phyloP scores from a whole-genome alignment of 1,140 invertebrate species.

The Zaprionus tsacasi region DNA sequence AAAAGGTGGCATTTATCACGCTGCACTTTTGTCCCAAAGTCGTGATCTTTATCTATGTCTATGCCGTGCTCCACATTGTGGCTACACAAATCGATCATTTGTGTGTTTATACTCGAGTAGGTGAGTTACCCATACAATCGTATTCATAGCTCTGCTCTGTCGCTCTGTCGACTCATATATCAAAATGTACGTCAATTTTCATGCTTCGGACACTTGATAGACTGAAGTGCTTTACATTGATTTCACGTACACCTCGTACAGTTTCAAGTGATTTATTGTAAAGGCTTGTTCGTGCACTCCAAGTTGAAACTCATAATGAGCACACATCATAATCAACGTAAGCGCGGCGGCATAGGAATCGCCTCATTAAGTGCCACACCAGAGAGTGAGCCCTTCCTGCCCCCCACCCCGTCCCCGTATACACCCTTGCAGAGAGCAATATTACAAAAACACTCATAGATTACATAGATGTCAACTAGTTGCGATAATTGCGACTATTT shows the following conservation, averaged over 20 bases:
- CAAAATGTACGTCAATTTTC: constrained; percentile 83
- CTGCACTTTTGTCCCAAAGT: constrained; percentile 25
- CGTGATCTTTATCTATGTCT: constrained; percentile 53
- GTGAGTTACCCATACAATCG: constrained; percentile 6
- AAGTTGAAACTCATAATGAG: constrained; percentile 73
- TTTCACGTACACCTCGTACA: constrained; percentile 68
- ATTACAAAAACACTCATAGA: constrained; percentile 5
- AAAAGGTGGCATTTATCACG: constrained; percentile 20
- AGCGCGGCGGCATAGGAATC: constrained; percentile 48
- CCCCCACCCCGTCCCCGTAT: background rate
- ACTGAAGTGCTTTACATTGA: constrained; percentile 82
- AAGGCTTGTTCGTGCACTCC: constrained; percentile 77
- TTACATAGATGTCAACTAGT: constrained; percentile 3
- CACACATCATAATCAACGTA: constrained; percentile 46
- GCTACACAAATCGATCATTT: constrained; percentile 49
- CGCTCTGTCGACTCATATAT: constrained; percentile 58
- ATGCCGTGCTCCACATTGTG: constrained; percentile 57
- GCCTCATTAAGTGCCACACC: constrained; percentile 31
- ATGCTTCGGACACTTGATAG: constrained; percentile 81
- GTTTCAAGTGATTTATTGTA: constrained; percentile 82
- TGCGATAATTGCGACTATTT: constrained; percentile 14
- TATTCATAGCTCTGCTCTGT: constrained; percentile 1
- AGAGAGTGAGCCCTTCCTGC: background rate
- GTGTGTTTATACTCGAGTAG: constrained; percentile 34
- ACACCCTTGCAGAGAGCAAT: background rate